Percentiles rank a stretch among this genome's conserved stretches.
phyloP scores from a whole-genome alignment of 2,888 invertebrate species.

The Myopa tessellatipennis region DNA sequence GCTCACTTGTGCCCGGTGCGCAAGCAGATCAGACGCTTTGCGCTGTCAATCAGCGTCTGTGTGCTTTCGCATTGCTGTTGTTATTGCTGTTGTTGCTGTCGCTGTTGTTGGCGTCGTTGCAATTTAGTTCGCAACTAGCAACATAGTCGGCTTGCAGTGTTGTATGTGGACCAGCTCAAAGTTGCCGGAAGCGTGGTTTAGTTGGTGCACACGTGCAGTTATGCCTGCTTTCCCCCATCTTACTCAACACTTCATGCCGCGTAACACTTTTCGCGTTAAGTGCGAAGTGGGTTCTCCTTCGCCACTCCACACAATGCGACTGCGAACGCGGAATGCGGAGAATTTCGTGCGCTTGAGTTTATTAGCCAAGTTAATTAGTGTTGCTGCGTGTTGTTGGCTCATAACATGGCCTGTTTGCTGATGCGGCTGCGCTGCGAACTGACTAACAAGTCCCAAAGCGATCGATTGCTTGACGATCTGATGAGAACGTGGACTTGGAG shows the following conservation, averaged over 20 bases:
- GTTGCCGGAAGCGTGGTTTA: slow-evolving; percentile 28
- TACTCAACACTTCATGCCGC: not conserved
- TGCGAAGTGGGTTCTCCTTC: not conserved
- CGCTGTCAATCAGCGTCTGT: slow-evolving; percentile 29
- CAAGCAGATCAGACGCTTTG: slow-evolving; percentile 2
- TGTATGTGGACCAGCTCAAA: slow-evolving; percentile 4
- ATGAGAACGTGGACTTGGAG: too few relatives aligned
- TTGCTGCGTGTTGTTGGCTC: not conserved
- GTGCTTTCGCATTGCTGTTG: not conserved
- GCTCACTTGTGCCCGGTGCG: not conserved
- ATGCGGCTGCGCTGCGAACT: not conserved
- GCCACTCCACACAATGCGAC: not conserved
- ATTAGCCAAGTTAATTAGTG: slow-evolving; percentile 33
- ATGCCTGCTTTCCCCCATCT: not conserved
- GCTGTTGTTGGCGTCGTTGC: not conserved
- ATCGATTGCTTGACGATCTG: not conserved
- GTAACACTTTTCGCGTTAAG: slow-evolving; percentile 18
- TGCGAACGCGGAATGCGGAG: slow-evolving; percentile 15
- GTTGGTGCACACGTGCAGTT: slow-evolving; percentile 34
- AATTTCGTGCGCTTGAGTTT: slow-evolving; percentile 18
- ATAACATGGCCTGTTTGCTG: slow-evolving; percentile 1
- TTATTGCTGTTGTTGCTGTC: not conserved
- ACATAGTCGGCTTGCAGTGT: not conserved
- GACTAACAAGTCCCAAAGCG: not conserved
- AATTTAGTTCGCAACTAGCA: not conserved